Percentiles rank a stretch among this genome's conserved stretches.
Conservation (phyloP, 1,140 invertebrate genomes). For the Ceratoteleas bidentatus region DNA sequence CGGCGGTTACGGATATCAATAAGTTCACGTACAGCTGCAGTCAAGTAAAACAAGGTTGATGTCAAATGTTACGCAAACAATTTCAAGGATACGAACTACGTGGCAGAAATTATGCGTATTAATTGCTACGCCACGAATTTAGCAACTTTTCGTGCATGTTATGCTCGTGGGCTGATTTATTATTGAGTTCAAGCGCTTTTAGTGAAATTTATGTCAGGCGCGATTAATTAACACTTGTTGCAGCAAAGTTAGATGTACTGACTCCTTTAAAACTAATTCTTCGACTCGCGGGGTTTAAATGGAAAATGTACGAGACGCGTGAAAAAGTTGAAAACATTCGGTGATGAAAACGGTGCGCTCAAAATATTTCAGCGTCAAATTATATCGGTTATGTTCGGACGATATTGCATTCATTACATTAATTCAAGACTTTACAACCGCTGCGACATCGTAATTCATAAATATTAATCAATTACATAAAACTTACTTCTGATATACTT, state of each 20-base stretch:
- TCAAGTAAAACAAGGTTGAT: slow-evolving; percentile 58
- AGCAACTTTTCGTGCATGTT: slow-evolving; percentile 8
- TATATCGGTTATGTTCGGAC: background rate
- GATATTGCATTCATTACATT: background rate
- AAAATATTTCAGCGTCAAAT: background rate
- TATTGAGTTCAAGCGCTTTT: slow-evolving; percentile 9
- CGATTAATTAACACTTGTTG: slow-evolving; percentile 29
- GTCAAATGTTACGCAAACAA: slow-evolving; percentile 42
- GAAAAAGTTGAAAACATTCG: slow-evolving; percentile 1
- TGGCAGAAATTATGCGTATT: slow-evolving; percentile 14
- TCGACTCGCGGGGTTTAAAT: slow-evolving; percentile 3
- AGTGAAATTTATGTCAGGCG: slow-evolving; percentile 14
- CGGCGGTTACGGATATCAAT: slow-evolving; percentile 26
- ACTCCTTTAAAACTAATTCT: slow-evolving; percentile 17
- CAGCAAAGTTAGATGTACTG: slow-evolving; percentile 3
- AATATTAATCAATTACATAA: slow-evolving; percentile 20
- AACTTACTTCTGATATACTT: slow-evolving; percentile 2
- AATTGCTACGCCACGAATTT: slow-evolving; percentile 1
- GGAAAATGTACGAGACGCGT: background rate
- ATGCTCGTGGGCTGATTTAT: background rate
- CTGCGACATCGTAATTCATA: slow-evolving; percentile 1
- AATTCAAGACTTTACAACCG: background rate
- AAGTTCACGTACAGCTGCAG: slow-evolving; percentile 34
- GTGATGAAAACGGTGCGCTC: background rate
- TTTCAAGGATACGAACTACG: slow-evolving; percentile 24